Conservation (phyloP, 2,888 invertebrate genomes). For the Lepidocyrtinus sp. region DNA sequence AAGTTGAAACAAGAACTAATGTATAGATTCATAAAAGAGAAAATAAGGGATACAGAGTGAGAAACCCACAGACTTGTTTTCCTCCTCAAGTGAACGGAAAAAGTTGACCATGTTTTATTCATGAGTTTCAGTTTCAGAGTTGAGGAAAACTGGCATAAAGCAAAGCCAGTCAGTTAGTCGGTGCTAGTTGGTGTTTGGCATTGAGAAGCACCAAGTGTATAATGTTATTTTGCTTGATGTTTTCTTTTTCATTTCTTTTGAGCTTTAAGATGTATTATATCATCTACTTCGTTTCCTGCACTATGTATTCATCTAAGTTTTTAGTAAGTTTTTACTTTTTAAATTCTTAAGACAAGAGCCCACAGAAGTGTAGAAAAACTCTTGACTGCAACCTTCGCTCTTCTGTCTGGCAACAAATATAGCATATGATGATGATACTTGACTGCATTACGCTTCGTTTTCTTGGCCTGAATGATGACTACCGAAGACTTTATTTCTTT, state of each 20-base stretch:
- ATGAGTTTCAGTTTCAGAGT: constrained; percentile 57
- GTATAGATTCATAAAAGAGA: background rate
- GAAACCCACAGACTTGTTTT: constrained; percentile 13
- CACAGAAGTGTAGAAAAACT: background rate
- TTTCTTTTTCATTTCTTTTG: background rate
- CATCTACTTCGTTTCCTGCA: constrained; percentile 1
- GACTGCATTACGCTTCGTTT: background rate
- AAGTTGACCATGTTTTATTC: constrained; percentile 60
- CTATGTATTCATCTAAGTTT: constrained; percentile 29
- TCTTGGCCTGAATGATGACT: constrained; percentile 16
- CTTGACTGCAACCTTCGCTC: background rate
- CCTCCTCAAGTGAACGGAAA: constrained; percentile 51
- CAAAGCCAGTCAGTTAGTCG: constrained; percentile 44
- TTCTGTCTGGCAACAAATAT: background rate
- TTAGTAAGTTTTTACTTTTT: constrained; percentile 44
- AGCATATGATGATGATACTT: background rate
- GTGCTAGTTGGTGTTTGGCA: background rate
- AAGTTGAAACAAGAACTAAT: background rate
- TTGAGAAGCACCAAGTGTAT: background rate
- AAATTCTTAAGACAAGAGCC: constrained; percentile 22
- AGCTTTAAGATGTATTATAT: constrained; percentile 13
- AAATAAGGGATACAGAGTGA: constrained; percentile 2
- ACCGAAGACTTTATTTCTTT: background rate
- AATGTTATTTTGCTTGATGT: background rate
- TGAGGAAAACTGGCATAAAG: constrained; percentile 50